Conservation (phyloP, 2,797 vertebrate species). For the Dipus sagitta region DNA sequence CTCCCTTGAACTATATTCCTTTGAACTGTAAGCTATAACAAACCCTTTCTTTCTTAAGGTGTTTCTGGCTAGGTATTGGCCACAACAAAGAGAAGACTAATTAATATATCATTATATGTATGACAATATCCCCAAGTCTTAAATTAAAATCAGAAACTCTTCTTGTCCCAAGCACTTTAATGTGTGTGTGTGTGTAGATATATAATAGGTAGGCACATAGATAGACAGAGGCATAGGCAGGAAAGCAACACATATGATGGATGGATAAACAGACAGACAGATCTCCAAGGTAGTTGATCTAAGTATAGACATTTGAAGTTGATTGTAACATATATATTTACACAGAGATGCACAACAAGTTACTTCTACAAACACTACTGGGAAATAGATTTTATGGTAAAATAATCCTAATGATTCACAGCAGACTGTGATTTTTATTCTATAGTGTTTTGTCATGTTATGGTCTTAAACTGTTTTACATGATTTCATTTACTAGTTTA, state of each 20-base stretch:
- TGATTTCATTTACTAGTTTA: not conserved
- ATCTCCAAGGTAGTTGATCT: not conserved
- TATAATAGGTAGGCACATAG: too few species aligned
- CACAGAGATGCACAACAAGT: not conserved
- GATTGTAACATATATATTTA: not conserved
- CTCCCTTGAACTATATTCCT: too few species aligned
- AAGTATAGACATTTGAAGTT: not conserved
- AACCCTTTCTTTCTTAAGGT: too few species aligned
- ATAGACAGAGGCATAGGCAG: too few species aligned
- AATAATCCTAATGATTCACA: not conserved
- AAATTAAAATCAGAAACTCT: not conserved
- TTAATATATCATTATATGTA: not conserved
- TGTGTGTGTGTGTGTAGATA: too few species aligned
- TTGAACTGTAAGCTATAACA: too few species aligned
- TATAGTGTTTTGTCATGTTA: not conserved
- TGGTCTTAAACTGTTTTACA: not conserved
- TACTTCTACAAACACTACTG: not conserved
- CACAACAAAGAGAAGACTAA: too few species aligned
- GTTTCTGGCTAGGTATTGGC: too few species aligned
- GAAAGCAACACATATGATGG: too few species aligned
- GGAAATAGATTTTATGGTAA: not conserved
- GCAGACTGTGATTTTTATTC: not conserved
- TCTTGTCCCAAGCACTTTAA: not conserved
- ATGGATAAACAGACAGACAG: too few species aligned
- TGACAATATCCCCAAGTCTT: not conserved